Base-by-base conservation (phyloP, 2,888 invertebrate genomes). In the Synergus japonicus region DNA sequence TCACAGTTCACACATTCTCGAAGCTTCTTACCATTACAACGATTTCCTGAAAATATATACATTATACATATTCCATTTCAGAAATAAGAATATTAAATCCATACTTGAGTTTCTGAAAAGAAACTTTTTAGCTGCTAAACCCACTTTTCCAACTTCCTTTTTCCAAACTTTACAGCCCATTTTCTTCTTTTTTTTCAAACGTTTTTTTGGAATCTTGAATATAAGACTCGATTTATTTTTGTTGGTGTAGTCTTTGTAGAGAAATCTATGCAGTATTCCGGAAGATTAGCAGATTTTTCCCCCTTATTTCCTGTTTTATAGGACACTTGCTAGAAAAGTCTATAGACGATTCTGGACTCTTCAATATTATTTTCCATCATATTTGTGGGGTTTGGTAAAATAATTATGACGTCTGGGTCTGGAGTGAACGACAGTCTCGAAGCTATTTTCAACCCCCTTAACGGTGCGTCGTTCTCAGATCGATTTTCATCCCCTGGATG, bases 321-420 rank as follows among this genome's bases (percentile, higher is more conserved):
- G 22, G 22, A 1, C 22, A 44, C 10, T 44, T 44, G 43, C 10
- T 44, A 9, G 43, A 9, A 44, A 44, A 44, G 9, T 44, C 10
- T 44, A 2, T 44, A 43, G 8, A 43, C 13, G 13, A 49, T 49
- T 12, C 4, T n/a, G 18, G 10, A 22, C 18, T 4, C 58, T 60
- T n/a, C 18, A 18, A 22, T 29, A 69, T 69, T 69, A 69, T 69
- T 69, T 54, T 69, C 22, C 69, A 9, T 29, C 2, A 13, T 49
- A 29, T 18, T 9, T 54, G 49, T 37, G n/a, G 22, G 69, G 69
- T 15, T 69, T 49, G 69, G 15, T 69, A 37, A 69, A 54, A 69
- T 69, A 49, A 69, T 69, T 69, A 69, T 69, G 69, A 69, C 29
- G 69, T 69, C 69, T 69, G 49, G 15, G 29, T 69, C 49, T 69